Conservation (phyloP, 2,113 vertebrate genomes). For the Oncorhynchus masou region DNA sequence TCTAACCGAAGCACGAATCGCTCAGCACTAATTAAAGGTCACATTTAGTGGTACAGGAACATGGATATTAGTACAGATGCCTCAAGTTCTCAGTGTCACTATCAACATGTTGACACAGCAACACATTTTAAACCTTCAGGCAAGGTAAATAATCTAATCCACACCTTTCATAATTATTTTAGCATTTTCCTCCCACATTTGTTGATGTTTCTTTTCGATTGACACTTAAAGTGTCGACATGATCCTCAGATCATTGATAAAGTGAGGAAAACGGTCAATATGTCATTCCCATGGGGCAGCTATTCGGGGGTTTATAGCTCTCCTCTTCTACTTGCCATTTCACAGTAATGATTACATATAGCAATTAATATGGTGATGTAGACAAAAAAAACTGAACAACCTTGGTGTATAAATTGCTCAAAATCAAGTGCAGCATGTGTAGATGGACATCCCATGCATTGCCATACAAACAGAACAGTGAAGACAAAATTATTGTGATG, state of each 20-base stretch:
- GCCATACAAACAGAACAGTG: not conserved
- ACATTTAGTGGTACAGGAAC: not conserved
- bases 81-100: not conserved
- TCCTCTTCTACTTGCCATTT: too few relatives aligned
- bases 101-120: not conserved
- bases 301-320: too few relatives aligned
- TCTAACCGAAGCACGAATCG: too few relatives aligned
- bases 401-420: too few relatives aligned
- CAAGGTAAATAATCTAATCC: not conserved
- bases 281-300: too few relatives aligned
- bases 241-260: not conserved
- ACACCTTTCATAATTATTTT: not conserved
- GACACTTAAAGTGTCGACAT: not conserved
- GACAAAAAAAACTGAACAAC: too few relatives aligned
- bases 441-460: not conserved
- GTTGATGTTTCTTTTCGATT: not conserved
- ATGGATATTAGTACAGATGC: not conserved
- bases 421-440: too few relatives aligned
- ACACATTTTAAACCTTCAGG: not conserved
- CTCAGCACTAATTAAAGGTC: not conserved
- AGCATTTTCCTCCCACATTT: not conserved
- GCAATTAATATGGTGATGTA: too few relatives aligned
- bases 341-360: too few relatives aligned
- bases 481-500: constrained; percentile 20
- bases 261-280: too few relatives aligned